These are phyloP conservation scores for Mesoligia furuncula DNA, from an alignment of 2,888 invertebrate genomes.

Conservation along the genomic window DNA sequence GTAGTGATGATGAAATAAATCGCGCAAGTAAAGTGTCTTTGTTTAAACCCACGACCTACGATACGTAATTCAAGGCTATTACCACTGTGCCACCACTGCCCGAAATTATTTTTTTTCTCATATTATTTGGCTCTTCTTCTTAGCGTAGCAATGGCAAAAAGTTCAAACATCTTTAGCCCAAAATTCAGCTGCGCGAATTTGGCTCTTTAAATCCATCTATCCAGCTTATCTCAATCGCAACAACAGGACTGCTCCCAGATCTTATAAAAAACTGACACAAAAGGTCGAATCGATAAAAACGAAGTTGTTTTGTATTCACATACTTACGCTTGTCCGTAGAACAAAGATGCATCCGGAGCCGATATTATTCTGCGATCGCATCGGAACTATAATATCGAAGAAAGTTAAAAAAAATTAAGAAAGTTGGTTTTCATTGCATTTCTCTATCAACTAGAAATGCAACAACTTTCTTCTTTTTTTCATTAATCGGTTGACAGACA, in stretches of 20 bases:
- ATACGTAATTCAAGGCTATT: not conserved
- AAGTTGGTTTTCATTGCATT: not conserved
- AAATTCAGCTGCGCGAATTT: not conserved
- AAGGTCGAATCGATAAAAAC: not conserved
- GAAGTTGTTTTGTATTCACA: slow-evolving; percentile 2
- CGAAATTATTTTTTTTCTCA: not conserved
- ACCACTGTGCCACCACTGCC: not conserved
- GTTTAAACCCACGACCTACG: not conserved
- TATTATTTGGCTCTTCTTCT: not conserved
- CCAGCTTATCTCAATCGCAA: not conserved
- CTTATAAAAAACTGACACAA: slow-evolving; percentile 10
- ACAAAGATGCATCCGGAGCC: slow-evolving; percentile 33
- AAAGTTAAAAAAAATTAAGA: not conserved
- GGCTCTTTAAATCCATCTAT: not conserved
- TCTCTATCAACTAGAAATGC: not conserved
- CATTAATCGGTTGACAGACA: not conserved
- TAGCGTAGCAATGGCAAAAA: not conserved
- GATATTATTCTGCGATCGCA: slow-evolving; percentile 39
- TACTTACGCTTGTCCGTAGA: not conserved
- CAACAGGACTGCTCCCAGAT: not conserved
- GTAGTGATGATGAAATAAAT: not conserved
- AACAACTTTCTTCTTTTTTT: not conserved
- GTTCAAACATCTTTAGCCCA: not conserved
- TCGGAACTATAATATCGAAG: not conserved
- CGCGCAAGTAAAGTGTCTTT: too few relatives aligned